Percentiles rank a stretch among this genome's conserved stretches.
phyloP scores from a whole-genome alignment of 1,140 invertebrate species.

The Drosophila ananassae region DNA sequence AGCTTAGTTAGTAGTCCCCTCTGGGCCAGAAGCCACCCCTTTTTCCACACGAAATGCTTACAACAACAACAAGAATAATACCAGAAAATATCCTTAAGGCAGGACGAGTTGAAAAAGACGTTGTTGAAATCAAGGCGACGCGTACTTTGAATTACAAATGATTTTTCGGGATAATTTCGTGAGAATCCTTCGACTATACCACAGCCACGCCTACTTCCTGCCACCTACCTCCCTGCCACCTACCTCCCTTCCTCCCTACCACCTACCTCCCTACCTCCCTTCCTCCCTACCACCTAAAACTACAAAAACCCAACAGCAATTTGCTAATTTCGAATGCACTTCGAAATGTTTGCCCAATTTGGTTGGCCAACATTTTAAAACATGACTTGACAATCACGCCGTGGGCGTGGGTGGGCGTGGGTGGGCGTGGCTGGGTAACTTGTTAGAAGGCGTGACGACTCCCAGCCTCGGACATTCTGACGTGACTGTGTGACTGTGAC shows the following conservation, averaged over 20 bases:
- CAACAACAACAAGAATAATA: background rate
- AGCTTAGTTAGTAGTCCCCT: background rate
- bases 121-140: conserved; percentile 63
- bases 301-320: conserved; percentile 37
- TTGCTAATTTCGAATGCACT: conserved; percentile 75
- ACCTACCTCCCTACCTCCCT: too few relatives aligned
- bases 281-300: background rate
- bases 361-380: conserved; percentile 79
- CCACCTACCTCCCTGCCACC: conserved; percentile 4
- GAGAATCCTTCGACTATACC: too few relatives aligned
- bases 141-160: conserved; percentile 79
- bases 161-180: background rate
- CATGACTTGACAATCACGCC: conserved; percentile 79
- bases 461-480: conserved; percentile 25
- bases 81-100: conserved; percentile 4
- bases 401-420: conserved; percentile 8
- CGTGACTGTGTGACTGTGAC: conserved; percentile 25
- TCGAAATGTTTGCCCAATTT: conserved; percentile 80
- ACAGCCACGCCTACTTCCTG: conserved; percentile 39
- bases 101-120: conserved; percentile 32
- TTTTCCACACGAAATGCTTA: background rate
- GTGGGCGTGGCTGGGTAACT: conserved; percentile 26
- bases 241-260: too few relatives aligned
- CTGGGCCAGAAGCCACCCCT: background rate
- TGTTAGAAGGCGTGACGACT: conserved; percentile 44